Evolutionary conservation across 2,113 vertebrate species (phyloP).

Genomic region (Acrocephalus kingi): DNA sequence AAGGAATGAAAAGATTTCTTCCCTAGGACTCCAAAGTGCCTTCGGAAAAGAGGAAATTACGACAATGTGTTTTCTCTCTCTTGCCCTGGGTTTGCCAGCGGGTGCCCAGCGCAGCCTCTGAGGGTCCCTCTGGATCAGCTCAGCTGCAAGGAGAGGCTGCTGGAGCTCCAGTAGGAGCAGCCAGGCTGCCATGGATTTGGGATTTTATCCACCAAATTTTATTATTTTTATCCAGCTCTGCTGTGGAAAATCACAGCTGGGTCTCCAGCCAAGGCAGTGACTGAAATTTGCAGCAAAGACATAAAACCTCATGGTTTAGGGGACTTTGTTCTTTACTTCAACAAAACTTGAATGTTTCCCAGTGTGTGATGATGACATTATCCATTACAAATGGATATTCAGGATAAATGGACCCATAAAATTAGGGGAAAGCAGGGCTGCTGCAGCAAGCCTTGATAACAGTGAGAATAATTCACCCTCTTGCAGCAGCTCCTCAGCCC

Average conservation of each 20-base stretch:
- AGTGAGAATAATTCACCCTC: accelerated
- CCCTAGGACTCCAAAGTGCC: neutral
- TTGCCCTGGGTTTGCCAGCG: neutral
- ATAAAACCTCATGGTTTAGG: neutral
- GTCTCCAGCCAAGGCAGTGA: neutral
- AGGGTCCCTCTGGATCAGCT: neutral
- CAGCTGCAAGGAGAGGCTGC: neutral
- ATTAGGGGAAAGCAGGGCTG: neutral
- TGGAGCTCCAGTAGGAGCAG: neutral
- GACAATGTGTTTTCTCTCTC: neutral
- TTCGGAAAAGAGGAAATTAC: neutral
- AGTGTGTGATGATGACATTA: neutral
- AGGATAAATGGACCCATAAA: neutral
- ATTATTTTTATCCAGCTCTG: neutral
- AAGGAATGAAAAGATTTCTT: neutral
- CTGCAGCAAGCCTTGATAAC: neutral
- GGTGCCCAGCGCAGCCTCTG: neutral
- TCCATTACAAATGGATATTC: neutral
- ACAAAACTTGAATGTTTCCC: neutral
- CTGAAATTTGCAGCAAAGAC: neutral
- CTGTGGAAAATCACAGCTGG: neutral
- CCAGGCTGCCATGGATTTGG: neutral
- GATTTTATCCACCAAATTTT: neutral
- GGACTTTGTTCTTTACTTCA: neutral
- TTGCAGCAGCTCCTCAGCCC: neutral